These are phyloP conservation scores for Sisyra terminalis DNA, from an alignment of 2,888 invertebrate genomes.

Conservation along the genomic window DNA sequence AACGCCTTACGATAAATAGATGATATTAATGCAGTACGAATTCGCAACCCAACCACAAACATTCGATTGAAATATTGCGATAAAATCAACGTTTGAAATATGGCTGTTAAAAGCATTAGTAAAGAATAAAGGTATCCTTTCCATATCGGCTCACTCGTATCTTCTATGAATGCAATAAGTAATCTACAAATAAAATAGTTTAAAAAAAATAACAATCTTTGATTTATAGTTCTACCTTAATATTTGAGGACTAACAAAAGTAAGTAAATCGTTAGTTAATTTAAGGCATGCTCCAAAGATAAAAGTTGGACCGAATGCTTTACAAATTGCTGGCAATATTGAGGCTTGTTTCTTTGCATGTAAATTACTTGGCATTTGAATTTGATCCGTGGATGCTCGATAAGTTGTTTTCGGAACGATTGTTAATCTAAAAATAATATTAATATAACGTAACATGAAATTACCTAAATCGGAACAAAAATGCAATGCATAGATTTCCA, in stretches of 20 bases:
- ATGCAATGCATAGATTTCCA: too few species aligned
- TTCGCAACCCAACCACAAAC: constrained; percentile 80
- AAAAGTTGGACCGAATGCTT: constrained; percentile 78
- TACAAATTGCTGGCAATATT: constrained; percentile 65
- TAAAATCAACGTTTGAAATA: constrained; percentile 65
- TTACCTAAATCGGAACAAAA: background rate
- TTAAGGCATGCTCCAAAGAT: constrained; percentile 74
- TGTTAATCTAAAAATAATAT: background rate
- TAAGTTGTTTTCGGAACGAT: constrained; percentile 40
- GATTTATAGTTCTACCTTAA: constrained; percentile 66
- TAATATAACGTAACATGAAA: background rate
- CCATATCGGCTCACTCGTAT: constrained; percentile 49
- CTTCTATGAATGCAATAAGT: constrained; percentile 53
- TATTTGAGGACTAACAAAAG: constrained; percentile 81
- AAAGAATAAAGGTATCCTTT: constrained; percentile 74
- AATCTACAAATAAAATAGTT: constrained; percentile 40
- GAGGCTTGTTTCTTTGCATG: constrained; percentile 58
- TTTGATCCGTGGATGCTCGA: constrained; percentile 50
- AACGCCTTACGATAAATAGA: constrained; percentile 79
- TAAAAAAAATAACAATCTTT: constrained; percentile 2
- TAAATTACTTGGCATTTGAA: constrained; percentile 50
- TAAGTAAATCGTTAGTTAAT: constrained; percentile 63
- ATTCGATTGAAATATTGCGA: constrained; percentile 86
- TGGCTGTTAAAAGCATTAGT: constrained; percentile 55
- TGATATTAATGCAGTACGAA: constrained; percentile 76